A percentile compares a stretch with the other conserved stretches of the same genome.
These are phyloP conservation scores for Parelbella ahira DNA, from an alignment of 2,888 invertebrate genomes.

Conservation along the genomic window DNA sequence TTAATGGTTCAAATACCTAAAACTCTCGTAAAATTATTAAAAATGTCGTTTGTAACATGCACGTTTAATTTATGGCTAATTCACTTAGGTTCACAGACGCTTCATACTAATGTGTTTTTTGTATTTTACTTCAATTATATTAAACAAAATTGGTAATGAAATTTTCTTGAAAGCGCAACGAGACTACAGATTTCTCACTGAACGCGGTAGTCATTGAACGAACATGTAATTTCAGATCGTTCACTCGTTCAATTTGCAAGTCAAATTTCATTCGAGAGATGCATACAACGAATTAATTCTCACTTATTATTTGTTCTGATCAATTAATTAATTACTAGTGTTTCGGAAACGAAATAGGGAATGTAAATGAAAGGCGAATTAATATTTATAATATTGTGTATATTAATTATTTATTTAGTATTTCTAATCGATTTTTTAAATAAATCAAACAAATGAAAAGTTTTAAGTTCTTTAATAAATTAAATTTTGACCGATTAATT, in stretches of 20 bases:
- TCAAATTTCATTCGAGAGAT: slow-evolving; percentile 3
- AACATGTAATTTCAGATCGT: slow-evolving; percentile 11
- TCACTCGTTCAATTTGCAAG: slow-evolving; percentile 5
- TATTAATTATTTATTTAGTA: slow-evolving; percentile 5
- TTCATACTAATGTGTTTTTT: too few relatives aligned
- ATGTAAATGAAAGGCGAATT: slow-evolving; percentile 8
- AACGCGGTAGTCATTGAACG: neutral
- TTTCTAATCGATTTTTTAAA: slow-evolving; percentile 18
- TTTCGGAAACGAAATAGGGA: too few relatives aligned
- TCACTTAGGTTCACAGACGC: too few relatives aligned
- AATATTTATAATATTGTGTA: slow-evolving; percentile 13
- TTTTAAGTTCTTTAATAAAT: slow-evolving; percentile 21
- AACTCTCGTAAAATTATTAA: too few relatives aligned
- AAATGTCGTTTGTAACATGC: too few relatives aligned
- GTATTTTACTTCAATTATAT: too few relatives aligned
- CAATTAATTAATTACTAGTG: too few relatives aligned
- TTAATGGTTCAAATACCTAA: too few relatives aligned
- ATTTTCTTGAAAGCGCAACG: too few relatives aligned
- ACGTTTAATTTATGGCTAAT: too few relatives aligned
- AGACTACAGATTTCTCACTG: neutral
- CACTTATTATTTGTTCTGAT: slow-evolving; percentile 3
- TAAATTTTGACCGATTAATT: too few relatives aligned
- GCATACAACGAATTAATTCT: slow-evolving; percentile 3
- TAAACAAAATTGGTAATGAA: too few relatives aligned
- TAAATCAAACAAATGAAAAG: slow-evolving; percentile 27